These are phyloP conservation scores for Geodia barretti DNA, from an alignment of 37 sponge, comb jelly and placozoan species.

Conservation along the genomic window DNA sequence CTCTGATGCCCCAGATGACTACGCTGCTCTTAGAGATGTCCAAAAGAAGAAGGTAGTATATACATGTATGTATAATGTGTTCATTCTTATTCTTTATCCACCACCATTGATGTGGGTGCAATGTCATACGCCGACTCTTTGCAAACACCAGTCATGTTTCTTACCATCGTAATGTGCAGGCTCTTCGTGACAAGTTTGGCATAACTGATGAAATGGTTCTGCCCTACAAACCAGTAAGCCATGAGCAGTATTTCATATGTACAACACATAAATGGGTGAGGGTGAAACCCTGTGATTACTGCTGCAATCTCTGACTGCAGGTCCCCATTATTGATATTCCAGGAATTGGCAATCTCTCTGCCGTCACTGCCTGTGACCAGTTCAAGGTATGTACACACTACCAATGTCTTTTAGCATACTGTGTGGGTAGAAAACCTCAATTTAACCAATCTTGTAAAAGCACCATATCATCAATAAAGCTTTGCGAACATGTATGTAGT, in stretches of 20 bases:
- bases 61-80: background rate
- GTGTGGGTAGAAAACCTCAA: too few relatives aligned
- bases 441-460: too few relatives aligned
- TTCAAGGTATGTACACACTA: conserved; percentile 43
- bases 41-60: conserved; percentile 84
- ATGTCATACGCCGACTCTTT: background rate
- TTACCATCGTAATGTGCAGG: conserved; percentile 25
- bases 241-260: too few relatives aligned
- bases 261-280: background rate
- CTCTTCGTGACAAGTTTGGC: conserved; percentile 90
- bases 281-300: background rate
- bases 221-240: conserved; percentile 92
- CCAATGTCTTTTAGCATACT: too few relatives aligned
- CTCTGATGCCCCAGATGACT: conserved; percentile 99
- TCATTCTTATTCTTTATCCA: background rate
- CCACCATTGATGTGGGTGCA: background rate
- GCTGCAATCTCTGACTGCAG: conserved; percentile 43
- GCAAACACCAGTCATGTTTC: too few relatives aligned
- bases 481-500: too few relatives aligned
- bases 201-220: conserved; percentile 96
- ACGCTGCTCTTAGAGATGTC: conserved; percentile 94
- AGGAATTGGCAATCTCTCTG: conserved; percentile 86
- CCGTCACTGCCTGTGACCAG: conserved; percentile 89
- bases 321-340: conserved; percentile 95
- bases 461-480: too few relatives aligned